phyloP scores from a whole-genome alignment of 2,113 vertebrate genomes.

The Bambusicola thoracicus region DNA sequence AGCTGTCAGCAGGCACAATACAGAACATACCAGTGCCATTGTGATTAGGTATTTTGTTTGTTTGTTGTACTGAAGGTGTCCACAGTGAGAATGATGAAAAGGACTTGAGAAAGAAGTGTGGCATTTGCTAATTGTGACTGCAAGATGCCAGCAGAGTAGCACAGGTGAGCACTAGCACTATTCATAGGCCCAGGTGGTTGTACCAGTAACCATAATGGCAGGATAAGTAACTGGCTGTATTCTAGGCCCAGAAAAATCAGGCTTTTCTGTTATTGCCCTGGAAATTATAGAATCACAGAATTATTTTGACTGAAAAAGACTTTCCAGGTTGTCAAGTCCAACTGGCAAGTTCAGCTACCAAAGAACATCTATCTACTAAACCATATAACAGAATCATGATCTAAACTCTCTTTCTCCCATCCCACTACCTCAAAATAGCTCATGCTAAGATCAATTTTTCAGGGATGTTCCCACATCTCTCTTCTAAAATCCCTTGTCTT shows the following conservation, averaged over 20 bases:
- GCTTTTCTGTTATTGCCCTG: background rate
- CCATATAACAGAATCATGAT: background rate
- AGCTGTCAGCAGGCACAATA: background rate
- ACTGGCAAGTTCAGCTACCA: background rate
- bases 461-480: background rate
- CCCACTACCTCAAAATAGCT: background rate
- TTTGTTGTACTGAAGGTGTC: background rate
- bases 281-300: background rate
- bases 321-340: background rate
- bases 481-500: background rate
- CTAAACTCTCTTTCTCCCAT: background rate
- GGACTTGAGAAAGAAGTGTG: background rate
- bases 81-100: background rate
- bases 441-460: background rate
- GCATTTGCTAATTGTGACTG: background rate
- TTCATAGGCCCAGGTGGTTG: background rate
- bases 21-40: background rate
- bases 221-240: background rate
- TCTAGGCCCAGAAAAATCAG: background rate
- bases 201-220: background rate
- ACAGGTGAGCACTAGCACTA: background rate
- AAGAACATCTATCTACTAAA: background rate
- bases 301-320: background rate
- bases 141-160: background rate
- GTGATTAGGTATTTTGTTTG: background rate